Percentiles rank a stretch among this genome's conserved stretches.
Conservation (phyloP, 2,797 vertebrate species). For the Eupleurogrammus muticus region DNA sequence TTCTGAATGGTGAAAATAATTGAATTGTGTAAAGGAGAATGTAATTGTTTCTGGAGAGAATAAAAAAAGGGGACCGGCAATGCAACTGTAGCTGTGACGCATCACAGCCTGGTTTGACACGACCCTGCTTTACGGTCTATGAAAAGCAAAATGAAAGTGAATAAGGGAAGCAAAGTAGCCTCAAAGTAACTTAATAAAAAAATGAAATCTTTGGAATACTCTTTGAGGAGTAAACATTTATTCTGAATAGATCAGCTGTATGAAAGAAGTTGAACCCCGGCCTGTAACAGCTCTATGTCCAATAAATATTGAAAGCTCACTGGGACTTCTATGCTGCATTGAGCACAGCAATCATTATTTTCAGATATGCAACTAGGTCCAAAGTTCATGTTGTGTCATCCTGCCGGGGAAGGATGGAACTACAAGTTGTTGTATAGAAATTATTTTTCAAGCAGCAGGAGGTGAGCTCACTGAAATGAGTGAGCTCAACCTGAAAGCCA, state of each 20-base stretch:
- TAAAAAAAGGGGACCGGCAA: slow-evolving; percentile 32
- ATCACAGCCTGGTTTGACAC: slow-evolving; percentile 24
- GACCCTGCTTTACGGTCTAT: slow-evolving; percentile 28
- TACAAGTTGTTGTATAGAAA: slow-evolving; percentile 33
- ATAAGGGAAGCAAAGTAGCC: slow-evolving; percentile 17
- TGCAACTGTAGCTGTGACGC: slow-evolving; percentile 8
- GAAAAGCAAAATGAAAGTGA: slow-evolving; percentile 19
- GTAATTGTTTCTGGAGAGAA: slow-evolving; percentile 73
- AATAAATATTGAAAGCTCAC: not conserved
- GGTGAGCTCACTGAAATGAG: slow-evolving; percentile 48
- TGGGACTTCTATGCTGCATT: not conserved
- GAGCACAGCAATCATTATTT: slow-evolving; percentile 3
- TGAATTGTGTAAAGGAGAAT: slow-evolving; percentile 76
- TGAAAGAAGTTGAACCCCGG: slow-evolving; percentile 6
- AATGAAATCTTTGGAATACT: slow-evolving; percentile 7
- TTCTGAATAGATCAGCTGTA: not conserved
- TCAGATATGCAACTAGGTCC: slow-evolving; percentile 9
- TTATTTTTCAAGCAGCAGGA: slow-evolving; percentile 23
- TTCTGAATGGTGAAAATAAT: slow-evolving; percentile 70
- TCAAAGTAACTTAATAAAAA: slow-evolving; percentile 32
- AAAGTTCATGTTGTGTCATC: slow-evolving; percentile 25
- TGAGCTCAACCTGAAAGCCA: slow-evolving; percentile 46
- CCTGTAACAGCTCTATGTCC: not conserved
- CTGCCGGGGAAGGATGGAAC: slow-evolving; percentile 48
- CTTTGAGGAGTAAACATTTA: not conserved